These are phyloP conservation scores for Thomomys bottae DNA, from an alignment of 2,113 vertebrate genomes.

Conservation along the genomic window DNA sequence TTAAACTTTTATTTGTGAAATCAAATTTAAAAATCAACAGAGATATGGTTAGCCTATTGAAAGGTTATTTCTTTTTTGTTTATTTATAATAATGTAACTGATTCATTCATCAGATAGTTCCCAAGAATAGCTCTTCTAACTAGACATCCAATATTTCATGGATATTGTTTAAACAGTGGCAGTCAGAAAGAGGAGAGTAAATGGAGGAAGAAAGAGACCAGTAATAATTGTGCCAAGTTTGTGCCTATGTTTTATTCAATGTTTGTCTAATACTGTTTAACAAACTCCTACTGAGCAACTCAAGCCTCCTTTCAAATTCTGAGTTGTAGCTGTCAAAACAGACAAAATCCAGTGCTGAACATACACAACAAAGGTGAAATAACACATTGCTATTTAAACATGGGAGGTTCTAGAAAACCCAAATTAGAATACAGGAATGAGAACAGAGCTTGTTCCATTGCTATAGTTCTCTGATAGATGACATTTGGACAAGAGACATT, in stretches of 20 bases:
- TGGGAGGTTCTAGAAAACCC: background rate
- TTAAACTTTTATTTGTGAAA: background rate
- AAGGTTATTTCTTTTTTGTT: background rate
- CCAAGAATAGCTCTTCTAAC: too few species aligned
- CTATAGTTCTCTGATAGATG: background rate
- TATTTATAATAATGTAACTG: too few species aligned
- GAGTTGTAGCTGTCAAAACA: background rate
- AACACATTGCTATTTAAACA: background rate
- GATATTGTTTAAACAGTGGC: background rate
- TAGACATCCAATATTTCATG: too few species aligned
- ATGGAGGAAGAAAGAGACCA: background rate
- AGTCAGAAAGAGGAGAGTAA: background rate
- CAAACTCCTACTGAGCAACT: background rate
- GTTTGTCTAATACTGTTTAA: background rate
- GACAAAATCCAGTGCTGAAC: background rate
- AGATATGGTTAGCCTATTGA: background rate
- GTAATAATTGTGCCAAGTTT: background rate
- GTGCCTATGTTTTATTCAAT: background rate
- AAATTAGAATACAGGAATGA: background rate
- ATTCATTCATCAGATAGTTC: too few species aligned
- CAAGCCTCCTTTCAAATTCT: background rate
- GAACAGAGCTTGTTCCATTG: background rate
- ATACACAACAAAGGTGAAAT: background rate
- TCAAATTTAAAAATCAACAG: background rate
- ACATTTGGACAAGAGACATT: background rate